Evolutionary conservation across 2,113 vertebrate genomes (phyloP).

Genomic region (Cebus imitator): DNA sequence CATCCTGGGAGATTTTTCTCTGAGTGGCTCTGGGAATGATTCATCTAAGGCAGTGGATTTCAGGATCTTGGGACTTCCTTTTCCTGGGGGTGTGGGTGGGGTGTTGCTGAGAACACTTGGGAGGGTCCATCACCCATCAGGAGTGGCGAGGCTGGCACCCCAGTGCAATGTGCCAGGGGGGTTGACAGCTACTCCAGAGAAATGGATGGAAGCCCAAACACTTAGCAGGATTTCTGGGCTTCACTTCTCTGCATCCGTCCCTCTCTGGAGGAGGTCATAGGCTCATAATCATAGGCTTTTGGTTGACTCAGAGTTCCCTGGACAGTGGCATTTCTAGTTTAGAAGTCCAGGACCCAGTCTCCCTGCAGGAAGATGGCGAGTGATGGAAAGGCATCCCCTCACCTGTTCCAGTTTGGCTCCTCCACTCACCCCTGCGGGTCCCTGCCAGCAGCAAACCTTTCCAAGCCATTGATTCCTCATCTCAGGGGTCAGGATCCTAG

Average conservation of each 20-base stretch:
- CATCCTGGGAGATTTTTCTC: not conserved
- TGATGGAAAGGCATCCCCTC: rapidly evolving
- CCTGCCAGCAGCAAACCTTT: not conserved
- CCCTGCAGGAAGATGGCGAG: not conserved
- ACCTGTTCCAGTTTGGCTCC: not conserved
- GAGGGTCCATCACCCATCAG: too few relatives aligned
- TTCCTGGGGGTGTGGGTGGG: not conserved
- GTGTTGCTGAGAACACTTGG: not conserved
- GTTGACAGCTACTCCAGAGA: not conserved
- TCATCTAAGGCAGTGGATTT: not conserved
- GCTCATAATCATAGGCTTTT: rapidly evolving
- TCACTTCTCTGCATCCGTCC: not conserved
- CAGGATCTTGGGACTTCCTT: not conserved
- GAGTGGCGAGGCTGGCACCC: too few relatives aligned
- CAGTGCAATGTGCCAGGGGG: too few relatives aligned
- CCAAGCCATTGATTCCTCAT: not conserved
- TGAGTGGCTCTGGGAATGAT: not conserved
- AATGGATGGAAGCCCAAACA: not conserved
- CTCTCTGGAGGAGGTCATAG: not conserved
- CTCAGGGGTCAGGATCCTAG: too few relatives aligned
- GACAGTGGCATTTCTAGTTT: not conserved
- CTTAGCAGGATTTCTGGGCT: not conserved
- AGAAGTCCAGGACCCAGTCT: not conserved
- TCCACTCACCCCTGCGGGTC: not conserved
- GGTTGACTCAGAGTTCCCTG: not conserved